Conservation (phyloP, 2,888 invertebrate species). For the Fabriciana adippe region DNA sequence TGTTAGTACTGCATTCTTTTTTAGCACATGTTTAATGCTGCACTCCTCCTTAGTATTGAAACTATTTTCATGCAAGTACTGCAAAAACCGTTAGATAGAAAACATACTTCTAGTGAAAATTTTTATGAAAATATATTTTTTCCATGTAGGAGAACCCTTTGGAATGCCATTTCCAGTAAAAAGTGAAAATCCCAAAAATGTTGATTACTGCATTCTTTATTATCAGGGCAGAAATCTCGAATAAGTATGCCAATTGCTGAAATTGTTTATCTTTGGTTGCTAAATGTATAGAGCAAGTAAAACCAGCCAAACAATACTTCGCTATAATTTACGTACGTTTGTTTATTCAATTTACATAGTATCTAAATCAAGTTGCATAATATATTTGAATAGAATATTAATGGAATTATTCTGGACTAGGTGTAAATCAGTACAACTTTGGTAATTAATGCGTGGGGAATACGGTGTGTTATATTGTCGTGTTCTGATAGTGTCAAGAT, state of each 20-base stretch:
- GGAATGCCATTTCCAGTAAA: too few relatives aligned
- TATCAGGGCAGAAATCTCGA: too few relatives aligned
- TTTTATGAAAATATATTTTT: too few relatives aligned
- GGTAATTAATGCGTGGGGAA: not conserved
- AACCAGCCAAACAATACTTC: slow-evolving; percentile 38
- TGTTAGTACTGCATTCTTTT: too few relatives aligned
- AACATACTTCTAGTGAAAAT: too few relatives aligned
- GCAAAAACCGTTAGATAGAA: too few relatives aligned
- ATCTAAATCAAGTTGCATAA: slow-evolving; percentile 32
- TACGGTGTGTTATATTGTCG: not conserved
- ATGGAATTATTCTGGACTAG: slow-evolving; percentile 19
- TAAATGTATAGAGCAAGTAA: slow-evolving; percentile 6
- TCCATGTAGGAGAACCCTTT: too few relatives aligned
- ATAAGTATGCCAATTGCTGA: not conserved
- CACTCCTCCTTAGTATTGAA: too few relatives aligned
- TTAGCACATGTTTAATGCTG: too few relatives aligned
- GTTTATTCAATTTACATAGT: slow-evolving; percentile 41
- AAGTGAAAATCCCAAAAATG: too few relatives aligned
- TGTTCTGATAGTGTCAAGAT: not conserved
- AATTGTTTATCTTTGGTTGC: slow-evolving; percentile 1
- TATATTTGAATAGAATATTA: slow-evolving; percentile 25
- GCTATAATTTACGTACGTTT: slow-evolving; percentile 42
- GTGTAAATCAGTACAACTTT: slow-evolving; percentile 3
- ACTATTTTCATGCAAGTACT: too few relatives aligned
- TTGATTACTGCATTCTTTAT: too few relatives aligned